Evolutionary conservation across 2,797 vertebrate genomes (phyloP), one percentile per base, ranked within the genome.

Genomic region (Cyprinodon diabolis): DNA sequence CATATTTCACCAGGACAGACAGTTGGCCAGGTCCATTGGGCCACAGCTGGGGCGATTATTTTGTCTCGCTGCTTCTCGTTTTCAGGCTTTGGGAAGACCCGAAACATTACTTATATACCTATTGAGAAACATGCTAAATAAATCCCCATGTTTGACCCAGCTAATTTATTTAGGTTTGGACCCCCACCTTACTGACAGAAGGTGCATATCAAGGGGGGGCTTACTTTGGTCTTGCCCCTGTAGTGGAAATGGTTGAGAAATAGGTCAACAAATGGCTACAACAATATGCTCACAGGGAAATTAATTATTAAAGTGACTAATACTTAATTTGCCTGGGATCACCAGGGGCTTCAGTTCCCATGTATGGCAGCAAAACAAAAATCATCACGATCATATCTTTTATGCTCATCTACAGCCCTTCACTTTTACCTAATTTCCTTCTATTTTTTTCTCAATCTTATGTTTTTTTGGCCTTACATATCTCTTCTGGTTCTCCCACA

Each of bases 301-400:
- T 95, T 94, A 92, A 95, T 94, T 95, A 95, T 95, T 95, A 84
- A 95, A 92, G 90, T 94, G 93, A 95, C 92, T 94, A 95, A 95
- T 94, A 92, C 92, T 92, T 91, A 90, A 94, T 94, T 94, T 94
- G 87, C 91, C 93, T 92, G 85, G 84, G 83, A 94, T 93, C 90
- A 80, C 81, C 74, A 80, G 81, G 82, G 88, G 90, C 87, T 89
- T 87, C 82, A 80, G 91, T 92, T 86, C 87, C 90, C 85, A 86
- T 89, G 87, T 88, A 87, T 89, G 91, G 90, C 86, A 91, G 85
- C 90, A 84, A 84, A 88, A 87, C 87, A 92, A 90, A 85, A 90
- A 87, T 90, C 86, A 86, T 84, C 73, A 81, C 68, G 87, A 56
- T 75, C 86, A 80, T 79, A 79, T 91, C 80, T 89, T 88, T 90